Evolutionary conservation across 2,888 invertebrate species (phyloP), one percentile per base, ranked within the genome.

Genomic region (Hyposoter didymator): DNA sequence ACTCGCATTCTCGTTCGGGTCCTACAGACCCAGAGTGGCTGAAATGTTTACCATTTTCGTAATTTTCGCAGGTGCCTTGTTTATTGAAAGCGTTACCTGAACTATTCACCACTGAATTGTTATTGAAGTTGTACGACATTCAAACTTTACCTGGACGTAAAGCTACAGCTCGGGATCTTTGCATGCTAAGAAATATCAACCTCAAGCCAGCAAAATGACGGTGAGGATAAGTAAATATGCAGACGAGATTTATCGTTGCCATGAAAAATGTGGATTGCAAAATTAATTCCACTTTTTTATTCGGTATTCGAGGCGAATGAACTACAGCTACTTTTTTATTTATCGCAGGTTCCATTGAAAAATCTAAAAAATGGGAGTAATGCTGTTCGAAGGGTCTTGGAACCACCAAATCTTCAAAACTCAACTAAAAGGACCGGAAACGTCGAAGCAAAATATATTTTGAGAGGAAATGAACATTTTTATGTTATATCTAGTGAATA

Each of bases 161-260:
- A 92, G 96, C 97, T 82, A 98, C 98, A 78, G 98, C 98, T 0
- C 96, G 98, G 90, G 98, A 98, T 94, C 94, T 99, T 83, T 98
- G 98, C 93, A 95, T 98, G 91, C 95, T 98, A 90, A 95, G 98
- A 87, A 98, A 98, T 94, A 97, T 97, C 95, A 95, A 96, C 89
- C 94, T 97, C 47, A 95, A 95, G 90, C 95, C 95, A 28, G 95
- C 95, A 80, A 95, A 93, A 82, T 84, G 39, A 86, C 32, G 73
- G 55, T 67, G 28, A 69, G 8, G 10, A 64, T 55, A 12, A 12
- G 28, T 28, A n/a, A 22, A 52, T 10, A 52, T 22, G 10, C 19
- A 52, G 19, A 55, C 12, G 0, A 35, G 10, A 19, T 49, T 3
- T 19, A 0, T 49, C 8, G 0, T 49, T 6, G 19, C 4, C 7